These are phyloP conservation scores for Rhynchotus rufescens DNA, from an alignment of 2,797 vertebrate species.

Conservation along the genomic window DNA sequence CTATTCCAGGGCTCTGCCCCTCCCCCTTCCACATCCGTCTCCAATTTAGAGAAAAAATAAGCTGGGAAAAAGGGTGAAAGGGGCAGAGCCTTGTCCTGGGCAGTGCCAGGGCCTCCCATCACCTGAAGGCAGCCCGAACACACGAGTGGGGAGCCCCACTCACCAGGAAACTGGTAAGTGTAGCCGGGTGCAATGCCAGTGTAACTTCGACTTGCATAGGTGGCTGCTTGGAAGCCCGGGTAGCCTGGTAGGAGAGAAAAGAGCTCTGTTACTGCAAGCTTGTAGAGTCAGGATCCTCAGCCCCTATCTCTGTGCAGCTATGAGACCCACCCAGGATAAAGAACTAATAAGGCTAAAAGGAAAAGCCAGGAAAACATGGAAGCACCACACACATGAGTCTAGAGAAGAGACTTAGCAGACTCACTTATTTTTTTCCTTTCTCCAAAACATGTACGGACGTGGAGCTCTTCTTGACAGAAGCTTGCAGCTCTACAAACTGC, in stretches of 20 bases:
- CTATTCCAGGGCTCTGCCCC: conserved; percentile 65
- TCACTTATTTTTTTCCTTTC: background rate
- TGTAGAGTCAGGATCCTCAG: background rate
- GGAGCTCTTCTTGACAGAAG: conserved; percentile 8
- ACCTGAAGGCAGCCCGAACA: conserved; percentile 3
- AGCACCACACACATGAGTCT: rapidly evolving
- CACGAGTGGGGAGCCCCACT: conserved; percentile 56
- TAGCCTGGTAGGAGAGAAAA: conserved; percentile 85
- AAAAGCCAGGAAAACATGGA: background rate
- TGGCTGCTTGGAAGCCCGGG: conserved; percentile 97
- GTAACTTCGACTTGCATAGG: conserved; percentile 97
- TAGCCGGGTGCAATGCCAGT: conserved; percentile 97
- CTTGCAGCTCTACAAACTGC: background rate
- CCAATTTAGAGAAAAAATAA: conserved; percentile 52
- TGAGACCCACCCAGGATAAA: background rate
- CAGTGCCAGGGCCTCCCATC: conserved; percentile 34
- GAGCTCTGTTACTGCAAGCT: background rate
- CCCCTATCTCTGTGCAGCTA: background rate
- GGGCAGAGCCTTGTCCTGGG: background rate
- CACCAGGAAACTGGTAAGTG: conserved; percentile 99
- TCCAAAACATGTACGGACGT: background rate
- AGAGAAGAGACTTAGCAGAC: background rate
- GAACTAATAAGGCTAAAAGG: background rate
- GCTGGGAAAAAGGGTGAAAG: conserved; percentile 30
- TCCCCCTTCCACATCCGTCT: conserved; percentile 58